Evolutionary conservation across 2,888 invertebrate genomes (phyloP).

Genomic region (Tetragonisca angustula): DNA sequence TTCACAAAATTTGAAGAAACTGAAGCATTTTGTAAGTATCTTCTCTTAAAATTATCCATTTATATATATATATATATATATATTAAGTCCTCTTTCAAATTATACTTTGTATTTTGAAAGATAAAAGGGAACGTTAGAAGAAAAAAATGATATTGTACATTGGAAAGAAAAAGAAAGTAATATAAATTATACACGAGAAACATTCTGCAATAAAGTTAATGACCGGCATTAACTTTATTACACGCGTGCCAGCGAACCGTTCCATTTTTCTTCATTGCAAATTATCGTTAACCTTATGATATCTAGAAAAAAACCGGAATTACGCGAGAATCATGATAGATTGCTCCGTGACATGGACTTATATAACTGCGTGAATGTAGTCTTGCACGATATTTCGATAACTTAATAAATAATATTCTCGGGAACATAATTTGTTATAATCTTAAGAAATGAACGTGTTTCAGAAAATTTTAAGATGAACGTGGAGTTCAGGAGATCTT

Average conservation of each 20-base stretch:
- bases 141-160: background rate
- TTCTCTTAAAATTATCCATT: background rate
- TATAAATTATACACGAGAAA: background rate
- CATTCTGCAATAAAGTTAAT: slow-evolving; percentile 30
- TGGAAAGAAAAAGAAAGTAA: background rate
- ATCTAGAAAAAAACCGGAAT: slow-evolving; percentile 11
- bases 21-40: background rate
- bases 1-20: background rate
- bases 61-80: too few relatives aligned
- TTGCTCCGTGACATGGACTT: slow-evolving; percentile 6
- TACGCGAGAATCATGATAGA: slow-evolving; percentile 6
- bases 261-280: slow-evolving; percentile 21
- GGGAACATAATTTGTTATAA: too few relatives aligned
- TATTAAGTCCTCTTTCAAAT: too few relatives aligned
- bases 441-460: too few relatives aligned
- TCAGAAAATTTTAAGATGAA: too few relatives aligned
- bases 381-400: background rate
- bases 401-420: background rate
- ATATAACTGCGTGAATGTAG: slow-evolving; percentile 6
- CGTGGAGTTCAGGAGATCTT: too few relatives aligned
- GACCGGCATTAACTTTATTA: background rate
- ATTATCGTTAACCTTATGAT: slow-evolving; percentile 38
- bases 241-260: slow-evolving; percentile 35
- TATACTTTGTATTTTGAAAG: too few relatives aligned
- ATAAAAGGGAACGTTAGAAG: background rate